Conservation (phyloP, 2,797 vertebrate species). For the Sylvilagus floridanus region DNA sequence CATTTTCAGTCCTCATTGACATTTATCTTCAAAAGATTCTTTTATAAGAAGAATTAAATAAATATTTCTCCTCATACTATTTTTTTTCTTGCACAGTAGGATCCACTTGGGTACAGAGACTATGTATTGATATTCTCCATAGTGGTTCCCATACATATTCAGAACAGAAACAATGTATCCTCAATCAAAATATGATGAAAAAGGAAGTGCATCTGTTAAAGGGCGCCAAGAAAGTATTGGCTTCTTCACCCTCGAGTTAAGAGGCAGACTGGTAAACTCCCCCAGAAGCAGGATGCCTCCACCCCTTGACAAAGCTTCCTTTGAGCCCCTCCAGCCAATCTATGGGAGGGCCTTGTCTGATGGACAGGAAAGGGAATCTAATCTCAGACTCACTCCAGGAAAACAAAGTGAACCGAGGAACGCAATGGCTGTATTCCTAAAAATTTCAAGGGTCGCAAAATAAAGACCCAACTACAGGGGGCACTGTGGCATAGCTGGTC, state of each 20-base stretch:
- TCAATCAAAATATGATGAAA: neutral
- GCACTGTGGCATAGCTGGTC: no score
- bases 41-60: neutral
- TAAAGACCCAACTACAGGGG: neutral
- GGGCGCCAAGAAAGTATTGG: neutral
- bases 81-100: neutral
- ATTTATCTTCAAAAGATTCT: neutral
- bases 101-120: neutral
- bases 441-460: conserved; percentile 21
- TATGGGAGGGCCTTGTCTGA: neutral
- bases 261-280: neutral
- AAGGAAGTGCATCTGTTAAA: neutral
- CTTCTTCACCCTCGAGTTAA: neutral
- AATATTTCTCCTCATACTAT: neutral
- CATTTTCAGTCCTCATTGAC: conserved; percentile 8
- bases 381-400: neutral
- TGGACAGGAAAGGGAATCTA: neutral
- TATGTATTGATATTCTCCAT: neutral
- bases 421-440: neutral
- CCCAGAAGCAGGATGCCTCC: neutral
- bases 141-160: neutral
- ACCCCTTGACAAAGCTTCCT: neutral
- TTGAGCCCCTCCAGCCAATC: neutral
- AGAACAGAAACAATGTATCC: neutral
- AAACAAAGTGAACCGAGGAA: neutral